These are phyloP conservation scores for Empidonax traillii DNA, from an alignment of 2,113 vertebrate species.

Conservation along the genomic window DNA sequence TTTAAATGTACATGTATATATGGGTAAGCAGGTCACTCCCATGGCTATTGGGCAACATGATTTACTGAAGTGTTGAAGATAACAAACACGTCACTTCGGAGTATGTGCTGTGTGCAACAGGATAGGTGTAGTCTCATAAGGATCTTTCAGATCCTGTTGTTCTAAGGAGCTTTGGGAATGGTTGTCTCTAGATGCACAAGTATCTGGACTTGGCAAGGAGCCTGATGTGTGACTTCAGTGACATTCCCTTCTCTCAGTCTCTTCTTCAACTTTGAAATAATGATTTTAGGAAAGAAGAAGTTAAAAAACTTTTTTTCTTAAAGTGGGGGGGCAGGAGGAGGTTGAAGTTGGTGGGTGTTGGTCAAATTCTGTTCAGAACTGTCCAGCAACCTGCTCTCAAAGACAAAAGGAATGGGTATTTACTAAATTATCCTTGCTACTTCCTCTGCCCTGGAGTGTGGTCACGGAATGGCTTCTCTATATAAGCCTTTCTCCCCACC, in stretches of 20 bases:
- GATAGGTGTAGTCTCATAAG: constrained; percentile 17
- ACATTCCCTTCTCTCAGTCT: neutral
- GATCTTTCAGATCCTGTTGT: neutral
- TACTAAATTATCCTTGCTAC: neutral
- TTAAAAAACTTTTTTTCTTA: neutral
- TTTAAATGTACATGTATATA: neutral
- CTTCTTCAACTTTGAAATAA: neutral
- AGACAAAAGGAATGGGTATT: neutral
- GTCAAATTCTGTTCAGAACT: neutral
- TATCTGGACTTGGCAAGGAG: neutral
- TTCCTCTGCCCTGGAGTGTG: neutral
- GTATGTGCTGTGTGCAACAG: neutral
- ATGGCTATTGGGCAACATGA: constrained; percentile 5
- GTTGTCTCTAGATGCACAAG: neutral
- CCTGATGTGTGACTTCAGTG: neutral
- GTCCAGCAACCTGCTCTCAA: neutral
- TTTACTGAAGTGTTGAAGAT: neutral
- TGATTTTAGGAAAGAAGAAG: neutral
- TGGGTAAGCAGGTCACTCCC: constrained; percentile 31
- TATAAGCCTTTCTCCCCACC: neutral
- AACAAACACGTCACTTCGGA: neutral
- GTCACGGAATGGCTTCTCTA: neutral
- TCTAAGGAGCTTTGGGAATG: neutral
- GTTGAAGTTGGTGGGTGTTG: neutral
- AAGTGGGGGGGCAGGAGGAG: neutral